These are phyloP conservation scores for Loris lydekkerianus DNA, from an alignment of 2,797 vertebrate species.

Conservation along the genomic window DNA sequence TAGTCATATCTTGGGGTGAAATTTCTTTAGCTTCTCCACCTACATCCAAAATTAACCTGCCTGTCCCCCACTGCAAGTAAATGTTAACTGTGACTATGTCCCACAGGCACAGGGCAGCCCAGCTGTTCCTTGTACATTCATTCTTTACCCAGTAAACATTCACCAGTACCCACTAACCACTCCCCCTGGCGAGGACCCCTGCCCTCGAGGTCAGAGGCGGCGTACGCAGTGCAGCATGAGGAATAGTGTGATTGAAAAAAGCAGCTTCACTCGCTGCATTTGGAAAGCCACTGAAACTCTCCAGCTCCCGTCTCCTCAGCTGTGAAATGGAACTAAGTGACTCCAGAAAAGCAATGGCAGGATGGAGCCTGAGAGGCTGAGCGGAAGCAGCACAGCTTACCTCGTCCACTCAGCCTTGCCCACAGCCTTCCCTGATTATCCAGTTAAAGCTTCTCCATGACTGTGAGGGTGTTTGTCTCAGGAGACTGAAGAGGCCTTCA, in stretches of 20 bases:
- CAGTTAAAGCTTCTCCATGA: no score
- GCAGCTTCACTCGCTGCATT: not conserved
- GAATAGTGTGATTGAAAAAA: not conserved
- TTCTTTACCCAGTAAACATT: not conserved
- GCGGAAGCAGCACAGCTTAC: no score
- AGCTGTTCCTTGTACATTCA: no score
- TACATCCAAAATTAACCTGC: not conserved
- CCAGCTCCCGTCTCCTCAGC: not conserved
- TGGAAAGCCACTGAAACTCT: not conserved
- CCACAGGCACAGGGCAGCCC: not conserved
- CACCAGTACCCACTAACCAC: not conserved
- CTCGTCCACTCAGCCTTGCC: no score
- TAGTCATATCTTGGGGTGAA: no score
- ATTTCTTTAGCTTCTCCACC: no score
- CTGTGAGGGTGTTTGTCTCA: no score
- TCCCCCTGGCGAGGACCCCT: not conserved
- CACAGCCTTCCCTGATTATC: no score
- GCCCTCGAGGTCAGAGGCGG: not conserved
- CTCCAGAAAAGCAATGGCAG: no score
- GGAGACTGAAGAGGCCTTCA: no score
- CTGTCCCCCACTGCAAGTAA: not conserved
- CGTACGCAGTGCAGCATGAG: rapidly evolving
- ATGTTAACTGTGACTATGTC: not conserved
- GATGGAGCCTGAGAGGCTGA: no score
- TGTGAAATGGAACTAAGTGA: no score